These are phyloP conservation scores for Clytia hemisphaerica DNA, from an alignment of 30 jellyfish, hydroid and myxozoan species.

Conservation along the genomic window DNA sequence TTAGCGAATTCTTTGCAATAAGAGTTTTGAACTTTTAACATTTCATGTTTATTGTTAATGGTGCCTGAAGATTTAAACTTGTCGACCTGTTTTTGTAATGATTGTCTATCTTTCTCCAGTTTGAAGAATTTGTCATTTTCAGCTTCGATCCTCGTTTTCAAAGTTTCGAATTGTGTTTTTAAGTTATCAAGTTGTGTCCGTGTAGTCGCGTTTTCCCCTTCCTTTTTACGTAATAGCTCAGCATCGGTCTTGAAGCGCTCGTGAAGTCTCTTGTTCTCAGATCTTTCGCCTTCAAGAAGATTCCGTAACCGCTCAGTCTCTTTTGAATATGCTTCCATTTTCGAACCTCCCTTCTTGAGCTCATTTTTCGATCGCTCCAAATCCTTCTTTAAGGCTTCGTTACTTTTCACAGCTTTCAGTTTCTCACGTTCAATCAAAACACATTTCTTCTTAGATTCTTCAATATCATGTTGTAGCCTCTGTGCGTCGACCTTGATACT, in stretches of 20 bases:
- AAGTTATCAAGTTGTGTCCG: conserved; percentile 41
- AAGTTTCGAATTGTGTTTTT: conserved; percentile 10
- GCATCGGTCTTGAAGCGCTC: conserved; percentile 81
- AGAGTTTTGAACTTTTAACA: conserved; percentile 47
- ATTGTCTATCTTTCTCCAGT: conserved; percentile 45
- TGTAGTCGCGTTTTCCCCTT: conserved; percentile 35
- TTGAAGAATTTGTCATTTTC: conserved; percentile 34
- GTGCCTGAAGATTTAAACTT: conserved; percentile 17
- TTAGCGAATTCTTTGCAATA: conserved; percentile 73
- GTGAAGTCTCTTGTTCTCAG: conserved; percentile 58
- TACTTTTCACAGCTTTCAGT: conserved; percentile 39
- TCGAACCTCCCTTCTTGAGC: conserved; percentile 23
- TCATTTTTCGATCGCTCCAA: conserved; percentile 14
- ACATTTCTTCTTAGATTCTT: conserved; percentile 39
- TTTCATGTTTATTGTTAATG: conserved; percentile 35
- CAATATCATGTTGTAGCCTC: conserved; percentile 11
- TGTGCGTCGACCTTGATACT: conserved; percentile 20
- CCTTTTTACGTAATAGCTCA: conserved; percentile 76
- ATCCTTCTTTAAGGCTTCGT: conserved; percentile 44
- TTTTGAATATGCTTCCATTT: conserved; percentile 28
- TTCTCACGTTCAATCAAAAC: conserved; percentile 56
- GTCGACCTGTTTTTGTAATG: conserved; percentile 30
- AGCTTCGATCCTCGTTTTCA: conserved; percentile 28
- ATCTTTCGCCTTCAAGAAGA: conserved; percentile 60
- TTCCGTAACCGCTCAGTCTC: conserved; percentile 35